Percentiles rank a stretch among this genome's conserved stretches.
Conservation (phyloP, 2,113 vertebrate species). For the Hymenochirus boettgeri region DNA sequence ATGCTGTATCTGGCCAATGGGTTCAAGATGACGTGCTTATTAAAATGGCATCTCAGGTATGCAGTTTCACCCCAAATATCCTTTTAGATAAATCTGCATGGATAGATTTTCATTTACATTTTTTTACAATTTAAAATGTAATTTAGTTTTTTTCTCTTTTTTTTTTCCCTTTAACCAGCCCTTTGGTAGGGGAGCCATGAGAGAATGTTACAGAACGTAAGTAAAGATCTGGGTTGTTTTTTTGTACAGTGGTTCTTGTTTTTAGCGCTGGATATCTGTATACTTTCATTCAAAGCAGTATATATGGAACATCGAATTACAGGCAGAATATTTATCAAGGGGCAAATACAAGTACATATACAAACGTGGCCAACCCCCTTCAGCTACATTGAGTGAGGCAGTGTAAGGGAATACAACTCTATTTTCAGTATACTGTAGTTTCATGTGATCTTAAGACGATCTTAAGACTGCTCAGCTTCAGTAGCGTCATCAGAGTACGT, state of each 20-base stretch:
- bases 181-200: constrained; percentile 93
- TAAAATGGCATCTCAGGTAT: constrained; percentile 91
- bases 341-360: too few relatives aligned
- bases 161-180: constrained; percentile 64
- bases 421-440: background rate
- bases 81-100: background rate
- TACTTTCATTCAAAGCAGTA: too few relatives aligned
- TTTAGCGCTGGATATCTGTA: too few relatives aligned
- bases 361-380: too few relatives aligned
- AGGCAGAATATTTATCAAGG: too few relatives aligned
- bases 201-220: constrained; percentile 95
- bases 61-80: constrained; percentile 20
- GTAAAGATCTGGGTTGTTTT: too few relatives aligned
- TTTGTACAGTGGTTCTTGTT: too few relatives aligned
- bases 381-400: too few relatives aligned
- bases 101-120: background rate
- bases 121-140: too few relatives aligned
- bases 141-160: background rate
- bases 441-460: background rate
- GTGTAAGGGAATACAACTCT: background rate
- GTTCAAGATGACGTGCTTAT: constrained; percentile 83
- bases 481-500: background rate
- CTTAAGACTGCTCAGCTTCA: background rate
- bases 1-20: constrained; percentile 84
- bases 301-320: too few relatives aligned